Evolutionary conservation across 2,888 invertebrate genomes (phyloP), one percentile per base, ranked within the genome.

Genomic region (Fragum whitleyi): DNA sequence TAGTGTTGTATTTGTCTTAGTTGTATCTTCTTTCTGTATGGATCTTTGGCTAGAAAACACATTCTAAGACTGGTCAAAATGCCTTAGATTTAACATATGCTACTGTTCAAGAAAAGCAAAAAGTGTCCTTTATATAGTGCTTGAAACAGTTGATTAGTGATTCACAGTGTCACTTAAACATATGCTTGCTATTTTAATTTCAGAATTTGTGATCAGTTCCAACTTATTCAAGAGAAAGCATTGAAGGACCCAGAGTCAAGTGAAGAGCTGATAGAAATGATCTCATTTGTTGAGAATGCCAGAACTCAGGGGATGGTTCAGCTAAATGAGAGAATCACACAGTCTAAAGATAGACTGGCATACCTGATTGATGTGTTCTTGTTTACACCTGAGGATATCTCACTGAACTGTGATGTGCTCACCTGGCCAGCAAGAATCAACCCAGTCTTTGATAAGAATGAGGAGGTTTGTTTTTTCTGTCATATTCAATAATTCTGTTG

Each of bases 391-490:
- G 96, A 96, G 62, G 97, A 98, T 90, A 96, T 97, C 57, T 95
- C 96, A 69, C 95, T 97, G 2, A 98, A 98, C 91, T 96, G 96
- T n/a, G 95, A 94, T 59, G 97, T 97, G 0, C 96, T 98, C 0
- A 96, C 96, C 87, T 98, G 98, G 98, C 94, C 97, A 0, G 95
- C 95, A 81, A 95, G 96, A 51, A 97, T 98, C 69, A 96, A 96
- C 90, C 96, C 96, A 0, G 96, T 97, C 76, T 96, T 98, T 90
- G 97, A 97, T 42, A 95, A 95, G 88, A 97, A 97, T 93, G 96
- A 97, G 68, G 95, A 94, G 87, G 94, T 94, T 36, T 36, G 32
- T 36, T 36, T 36, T 36, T 3, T 36, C 9, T n/a, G n/a, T n/a
- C n/a, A n/a, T n/a, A n/a, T n/a, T n/a, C n/a, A n/a, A n/a, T n/a